phyloP scores from a whole-genome alignment of 2,797 vertebrate species.

The Hydrocynus forskahlii region DNA sequence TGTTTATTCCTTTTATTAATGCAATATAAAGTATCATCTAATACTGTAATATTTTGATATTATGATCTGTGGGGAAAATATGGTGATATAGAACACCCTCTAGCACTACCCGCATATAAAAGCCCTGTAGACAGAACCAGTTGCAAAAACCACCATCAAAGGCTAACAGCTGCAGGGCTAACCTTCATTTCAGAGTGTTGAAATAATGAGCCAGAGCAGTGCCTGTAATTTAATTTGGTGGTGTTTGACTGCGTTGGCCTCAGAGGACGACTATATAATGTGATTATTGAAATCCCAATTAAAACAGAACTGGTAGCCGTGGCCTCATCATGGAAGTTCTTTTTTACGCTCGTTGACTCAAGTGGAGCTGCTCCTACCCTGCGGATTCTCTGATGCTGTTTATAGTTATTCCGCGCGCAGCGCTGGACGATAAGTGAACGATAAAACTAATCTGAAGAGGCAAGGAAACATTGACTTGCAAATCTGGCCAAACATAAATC shows the following conservation, averaged over 20 bases:
- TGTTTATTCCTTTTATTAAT: too few relatives aligned
- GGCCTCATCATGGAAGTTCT: neutral
- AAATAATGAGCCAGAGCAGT: constrained; percentile 35
- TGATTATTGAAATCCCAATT: constrained; percentile 44
- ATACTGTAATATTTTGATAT: too few relatives aligned
- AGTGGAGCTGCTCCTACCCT: constrained; percentile 2
- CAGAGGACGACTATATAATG: constrained; percentile 16
- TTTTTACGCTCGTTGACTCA: neutral
- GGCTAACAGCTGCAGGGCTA: neutral
- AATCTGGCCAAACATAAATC: constrained; percentile 56
- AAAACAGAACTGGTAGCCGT: constrained; percentile 25
- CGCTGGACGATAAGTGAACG: constrained; percentile 49
- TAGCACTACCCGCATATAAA: too few relatives aligned
- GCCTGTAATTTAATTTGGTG: constrained; percentile 29
- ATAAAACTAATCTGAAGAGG: constrained; percentile 56
- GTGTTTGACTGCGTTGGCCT: neutral
- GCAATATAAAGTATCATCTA: too few relatives aligned
- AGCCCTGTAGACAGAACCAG: neutral
- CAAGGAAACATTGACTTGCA: constrained; percentile 56
- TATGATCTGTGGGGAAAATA: too few relatives aligned
- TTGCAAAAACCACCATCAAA: neutral
- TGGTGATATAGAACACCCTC: too few relatives aligned
- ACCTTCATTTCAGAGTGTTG: constrained; percentile 25
- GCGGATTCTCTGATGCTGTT: constrained; percentile 21
- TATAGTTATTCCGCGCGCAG: constrained; percentile 47